Base-by-base conservation (phyloP, 1,140 invertebrate species). In the Oryctes rhinoceros region DNA sequence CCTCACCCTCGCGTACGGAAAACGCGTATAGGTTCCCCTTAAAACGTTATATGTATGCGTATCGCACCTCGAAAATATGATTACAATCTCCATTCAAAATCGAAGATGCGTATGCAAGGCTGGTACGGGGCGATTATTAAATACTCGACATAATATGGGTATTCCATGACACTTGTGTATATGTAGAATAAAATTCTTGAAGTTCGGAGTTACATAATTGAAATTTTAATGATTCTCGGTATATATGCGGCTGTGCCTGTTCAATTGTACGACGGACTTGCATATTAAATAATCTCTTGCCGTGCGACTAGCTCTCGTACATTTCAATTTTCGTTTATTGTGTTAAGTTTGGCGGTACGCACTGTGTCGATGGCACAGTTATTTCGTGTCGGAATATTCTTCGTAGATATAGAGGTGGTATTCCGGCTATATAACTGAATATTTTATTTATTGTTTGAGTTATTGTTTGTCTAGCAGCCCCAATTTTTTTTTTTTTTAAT, bases 111-210 rank as follows among this genome's bases (percentile, higher is more conserved):
- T 59, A 59, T 59, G 15, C 53, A 59, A 7, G 15, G 5, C 53
- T 59, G 2, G 11, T 59, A n/a, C 53, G 6, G 49, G n/a, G n/a
- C 18, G 53, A 59, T 59, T 71, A 71, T 24, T 71, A 71, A 71
- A 71, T 35, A 71, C 65, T 59, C 53, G 53, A 59, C 65, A 71
- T 30, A 37, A 71, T 71, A 71, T 37, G 65, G 24, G 2, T 35
- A 4, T 30, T 30, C 65, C 37, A 37, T 35, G 35, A 71, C 35
- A 37, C 65, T 30, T 9, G 35, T 9, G 35, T 24, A 24, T 37
- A 71, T 71, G 65, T 71, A 35, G 65, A 71, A 71, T 71, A 24
- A 71, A 71, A 71, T 71, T 71, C 65, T 71, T 71, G 20, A 71
- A 35, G 65, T 71, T 71, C 20, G 65, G 20, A 71, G 65, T 71